A percentile compares a stretch with the other conserved stretches of the same genome.
phyloP scores from a whole-genome alignment of 2,113 vertebrate species.

The Archilochus colubris region DNA sequence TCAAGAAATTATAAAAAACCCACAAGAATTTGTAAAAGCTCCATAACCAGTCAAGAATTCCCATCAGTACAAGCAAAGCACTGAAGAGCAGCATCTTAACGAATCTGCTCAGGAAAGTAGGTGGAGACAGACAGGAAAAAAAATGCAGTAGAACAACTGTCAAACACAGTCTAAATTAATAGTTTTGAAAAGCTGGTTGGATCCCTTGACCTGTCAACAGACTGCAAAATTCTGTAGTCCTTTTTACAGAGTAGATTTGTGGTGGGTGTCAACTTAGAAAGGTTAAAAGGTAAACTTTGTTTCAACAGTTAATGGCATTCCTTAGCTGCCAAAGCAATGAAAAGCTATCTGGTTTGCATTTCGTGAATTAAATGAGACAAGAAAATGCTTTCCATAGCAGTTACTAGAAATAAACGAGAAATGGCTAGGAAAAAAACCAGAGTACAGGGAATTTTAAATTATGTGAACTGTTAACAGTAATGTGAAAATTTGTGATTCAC shows the following conservation, averaged over 20 bases:
- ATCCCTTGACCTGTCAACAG: neutral
- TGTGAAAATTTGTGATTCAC: neutral
- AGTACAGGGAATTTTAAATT: neutral
- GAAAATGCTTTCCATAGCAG: neutral
- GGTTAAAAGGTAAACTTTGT: neutral
- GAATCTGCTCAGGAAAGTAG: neutral
- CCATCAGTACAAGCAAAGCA: neutral
- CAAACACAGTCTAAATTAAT: neutral
- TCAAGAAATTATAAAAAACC: neutral
- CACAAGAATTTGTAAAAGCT: neutral
- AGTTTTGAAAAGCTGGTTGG: neutral
- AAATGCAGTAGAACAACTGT: neutral
- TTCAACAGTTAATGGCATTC: neutral
- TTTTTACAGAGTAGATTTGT: neutral
- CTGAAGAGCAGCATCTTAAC: neutral
- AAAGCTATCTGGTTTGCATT: neutral
- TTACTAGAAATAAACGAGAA: neutral
- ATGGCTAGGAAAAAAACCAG: neutral
- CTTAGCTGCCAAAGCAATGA: neutral
- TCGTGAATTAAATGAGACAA: neutral
- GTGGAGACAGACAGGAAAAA: too few relatives aligned
- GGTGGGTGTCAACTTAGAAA: neutral
- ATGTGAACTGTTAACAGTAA: neutral
- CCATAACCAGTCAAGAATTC: neutral
- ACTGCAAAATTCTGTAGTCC: neutral